A percentile compares a stretch with the other conserved stretches of the same genome.
Evolutionary conservation across 2,888 invertebrate species (phyloP).

Genomic region (Plusia festucae): DNA sequence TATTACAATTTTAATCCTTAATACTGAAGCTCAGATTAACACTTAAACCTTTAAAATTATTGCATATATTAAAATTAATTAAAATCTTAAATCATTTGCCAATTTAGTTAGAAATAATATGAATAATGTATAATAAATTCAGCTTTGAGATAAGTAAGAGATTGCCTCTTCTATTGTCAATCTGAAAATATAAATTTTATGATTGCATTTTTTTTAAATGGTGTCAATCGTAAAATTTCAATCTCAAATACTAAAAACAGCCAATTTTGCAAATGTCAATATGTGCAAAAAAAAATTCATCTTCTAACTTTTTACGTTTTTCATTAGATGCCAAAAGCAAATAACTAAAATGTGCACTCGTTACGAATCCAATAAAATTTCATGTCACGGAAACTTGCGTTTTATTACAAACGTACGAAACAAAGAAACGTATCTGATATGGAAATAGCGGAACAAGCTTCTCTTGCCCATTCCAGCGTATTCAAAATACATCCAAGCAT

Average conservation of each 20-base stretch:
- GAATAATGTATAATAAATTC: too few species aligned
- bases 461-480: neutral
- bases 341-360: slow-evolving; percentile 1
- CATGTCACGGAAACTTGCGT: slow-evolving; percentile 22
- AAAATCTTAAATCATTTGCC: too few species aligned
- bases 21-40: neutral
- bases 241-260: too few species aligned
- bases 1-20: neutral
- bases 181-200: too few species aligned
- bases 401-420: slow-evolving; percentile 19
- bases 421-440: neutral
- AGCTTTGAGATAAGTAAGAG: too few species aligned
- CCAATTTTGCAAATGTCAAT: too few species aligned
- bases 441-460: slow-evolving; percentile 5
- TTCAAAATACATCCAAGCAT: slow-evolving; percentile 6
- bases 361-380: slow-evolving; percentile 20
- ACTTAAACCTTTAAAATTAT: neutral
- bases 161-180: too few species aligned
- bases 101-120: too few species aligned
- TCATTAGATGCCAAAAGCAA: slow-evolving; percentile 7
- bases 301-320: slow-evolving; percentile 14
- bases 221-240: too few species aligned
- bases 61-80: neutral
- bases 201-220: too few species aligned
- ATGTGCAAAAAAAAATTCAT: too few species aligned